phyloP scores from a whole-genome alignment of 1,140 invertebrate genomes.

The Drosophila sulfurigaster region DNA sequence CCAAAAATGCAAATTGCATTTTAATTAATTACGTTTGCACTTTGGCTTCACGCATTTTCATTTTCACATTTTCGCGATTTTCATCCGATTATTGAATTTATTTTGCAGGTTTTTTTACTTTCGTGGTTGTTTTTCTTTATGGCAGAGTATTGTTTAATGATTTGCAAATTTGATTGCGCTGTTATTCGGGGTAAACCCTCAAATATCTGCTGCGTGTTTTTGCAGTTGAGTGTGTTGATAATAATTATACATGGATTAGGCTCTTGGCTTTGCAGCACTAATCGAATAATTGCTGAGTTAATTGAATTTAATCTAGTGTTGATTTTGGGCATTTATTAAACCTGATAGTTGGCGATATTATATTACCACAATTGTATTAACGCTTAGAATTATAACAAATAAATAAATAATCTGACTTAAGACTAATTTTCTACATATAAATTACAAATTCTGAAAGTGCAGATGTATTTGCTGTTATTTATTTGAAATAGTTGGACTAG shows the following conservation, averaged over 20 bases:
- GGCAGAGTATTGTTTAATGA: constrained; percentile 58
- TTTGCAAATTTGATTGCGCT: constrained; percentile 59
- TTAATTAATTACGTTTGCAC: constrained; percentile 75
- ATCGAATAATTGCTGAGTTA: constrained; percentile 2
- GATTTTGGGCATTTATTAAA: neutral
- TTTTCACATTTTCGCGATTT: constrained; percentile 30
- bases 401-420: too few species aligned
- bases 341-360: neutral
- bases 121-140: constrained; percentile 3
- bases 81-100: constrained; percentile 33
- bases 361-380: neutral
- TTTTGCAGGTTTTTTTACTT: constrained; percentile 11
- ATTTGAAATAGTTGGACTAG: too few species aligned
- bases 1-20: constrained; percentile 54
- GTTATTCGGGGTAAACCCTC: constrained; percentile 27
- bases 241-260: constrained; percentile 13
- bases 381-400: too few species aligned
- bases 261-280: constrained; percentile 6
- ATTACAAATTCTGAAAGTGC: too few species aligned
- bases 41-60: neutral
- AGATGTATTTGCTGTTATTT: too few species aligned
- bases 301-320: constrained; percentile 9
- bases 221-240: neutral
- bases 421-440: too few species aligned
- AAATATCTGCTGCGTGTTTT: neutral